Percentiles rank a stretch among this genome's conserved stretches.
phyloP scores from a whole-genome alignment of 2,113 vertebrate genomes.

The Muntiacus reevesi region DNA sequence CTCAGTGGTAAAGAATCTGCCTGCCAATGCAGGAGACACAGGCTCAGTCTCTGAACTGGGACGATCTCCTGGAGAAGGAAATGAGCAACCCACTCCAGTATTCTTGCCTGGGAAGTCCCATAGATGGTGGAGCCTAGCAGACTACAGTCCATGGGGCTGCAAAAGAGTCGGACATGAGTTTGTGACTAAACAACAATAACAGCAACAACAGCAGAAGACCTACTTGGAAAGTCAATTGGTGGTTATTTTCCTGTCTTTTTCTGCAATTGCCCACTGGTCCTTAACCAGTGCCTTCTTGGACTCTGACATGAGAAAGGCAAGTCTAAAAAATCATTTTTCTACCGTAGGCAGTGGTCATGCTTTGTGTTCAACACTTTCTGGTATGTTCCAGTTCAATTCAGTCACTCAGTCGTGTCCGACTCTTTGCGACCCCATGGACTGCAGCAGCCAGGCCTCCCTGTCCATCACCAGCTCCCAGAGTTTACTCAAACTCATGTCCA shows the following conservation, averaged over 20 bases:
- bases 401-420: background rate
- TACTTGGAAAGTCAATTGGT: background rate
- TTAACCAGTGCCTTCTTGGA: background rate
- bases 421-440: background rate
- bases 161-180: background rate
- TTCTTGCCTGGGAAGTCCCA: background rate
- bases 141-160: background rate
- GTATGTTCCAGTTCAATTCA: background rate
- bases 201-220: background rate
- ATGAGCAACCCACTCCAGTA: background rate
- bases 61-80: background rate
- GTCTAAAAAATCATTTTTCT: background rate
- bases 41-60: background rate
- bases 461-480: background rate
- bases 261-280: rapidly evolving
- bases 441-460: background rate
- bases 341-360: background rate
- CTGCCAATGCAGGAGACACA: background rate
- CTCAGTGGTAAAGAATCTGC: background rate
- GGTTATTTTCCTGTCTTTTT: background rate
- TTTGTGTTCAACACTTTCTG: background rate
- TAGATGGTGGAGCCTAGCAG: background rate
- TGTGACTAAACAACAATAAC: background rate
- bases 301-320: background rate
- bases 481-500: background rate